phyloP scores from a whole-genome alignment of 2,113 vertebrate species.

The Gracilinanus agilis region DNA sequence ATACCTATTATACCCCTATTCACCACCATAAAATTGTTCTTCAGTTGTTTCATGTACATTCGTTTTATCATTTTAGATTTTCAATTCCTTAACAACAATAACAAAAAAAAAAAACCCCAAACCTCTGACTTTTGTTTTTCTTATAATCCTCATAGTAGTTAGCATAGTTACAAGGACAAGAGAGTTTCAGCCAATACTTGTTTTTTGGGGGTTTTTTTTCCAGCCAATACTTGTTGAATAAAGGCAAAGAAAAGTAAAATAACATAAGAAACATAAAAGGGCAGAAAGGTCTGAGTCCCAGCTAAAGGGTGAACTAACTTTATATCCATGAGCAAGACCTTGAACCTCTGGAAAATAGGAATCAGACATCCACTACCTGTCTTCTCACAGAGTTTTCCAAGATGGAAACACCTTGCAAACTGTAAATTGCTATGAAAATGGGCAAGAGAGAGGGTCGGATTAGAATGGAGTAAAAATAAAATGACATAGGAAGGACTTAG shows the following conservation, averaged over 20 bases:
- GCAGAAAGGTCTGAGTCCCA: not conserved
- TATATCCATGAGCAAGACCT: not conserved
- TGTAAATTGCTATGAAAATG: not conserved
- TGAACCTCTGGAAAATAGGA: not conserved
- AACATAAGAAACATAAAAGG: not conserved
- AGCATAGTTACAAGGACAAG: not conserved
- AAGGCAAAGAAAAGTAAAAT: not conserved
- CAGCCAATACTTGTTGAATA: not conserved
- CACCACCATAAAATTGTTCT: not conserved
- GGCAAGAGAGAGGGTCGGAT: not conserved
- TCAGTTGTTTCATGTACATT: not conserved
- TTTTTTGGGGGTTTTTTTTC: no score
- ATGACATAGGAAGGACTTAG: slow-evolving; percentile 6
- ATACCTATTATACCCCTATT: not conserved
- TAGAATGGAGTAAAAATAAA: not conserved
- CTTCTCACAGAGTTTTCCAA: not conserved
- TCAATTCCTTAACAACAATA: not conserved
- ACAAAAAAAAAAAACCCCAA: no score
- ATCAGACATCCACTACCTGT: not conserved
- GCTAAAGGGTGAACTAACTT: not conserved
- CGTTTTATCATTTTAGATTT: not conserved
- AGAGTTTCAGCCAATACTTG: not conserved
- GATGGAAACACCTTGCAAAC: not conserved
- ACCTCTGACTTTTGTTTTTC: not conserved
- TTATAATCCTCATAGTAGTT: not conserved